Evolutionary conservation across 35 echinoderm and acorn worm genomes (phyloP), one percentile per base, ranked within the genome.

Genomic region (Nesometra sesokonis): DNA sequence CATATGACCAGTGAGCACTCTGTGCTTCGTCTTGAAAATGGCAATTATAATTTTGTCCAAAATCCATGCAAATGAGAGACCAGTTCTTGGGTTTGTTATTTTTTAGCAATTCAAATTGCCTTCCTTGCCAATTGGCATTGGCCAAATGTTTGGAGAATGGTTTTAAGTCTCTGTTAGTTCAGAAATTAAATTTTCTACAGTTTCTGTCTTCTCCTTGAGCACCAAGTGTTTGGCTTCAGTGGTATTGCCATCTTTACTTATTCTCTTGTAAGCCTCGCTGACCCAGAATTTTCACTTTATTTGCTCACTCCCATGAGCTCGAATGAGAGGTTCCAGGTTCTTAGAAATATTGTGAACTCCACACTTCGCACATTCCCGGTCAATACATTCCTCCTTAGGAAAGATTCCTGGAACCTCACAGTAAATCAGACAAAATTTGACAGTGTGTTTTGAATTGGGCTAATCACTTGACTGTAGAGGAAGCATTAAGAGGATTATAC

Each of bases 21-120:
- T 93, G 91, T 21, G 91, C 91, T 67, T 93, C 86, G 37, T 88
- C 82, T 76, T 93, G 91, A 32, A 80, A 88, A 32, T 89, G 86
- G 37, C 91, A 93, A 47, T 83, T 93, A 37, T 93, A 93, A 37
- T 93, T 93, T 34, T 93, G 80, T 7, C 35, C 89, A 86, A 47
- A 91, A 82, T 91, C 84, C 82, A 88, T 83, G 86, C 90, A 91
- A 38, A 93, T 34, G 23, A 90, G 46, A 13, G 85, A 35, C 57
- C 83, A 90, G 13, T 34, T 77, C 1, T 57, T 31, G 9, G 88
- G 87, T 0, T 78, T 35, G 33, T 78, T 47, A 31, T 78, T 89
- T 0, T 27, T 80, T 3, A 93, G 30, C 0, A 31, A 77, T 17
- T 21, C 35, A 80, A 89, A 89, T 37, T 93, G 84, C 27, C n/a